Evolutionary conservation across 2,113 vertebrate species (phyloP).

Genomic region (Apteryx owenii): DNA sequence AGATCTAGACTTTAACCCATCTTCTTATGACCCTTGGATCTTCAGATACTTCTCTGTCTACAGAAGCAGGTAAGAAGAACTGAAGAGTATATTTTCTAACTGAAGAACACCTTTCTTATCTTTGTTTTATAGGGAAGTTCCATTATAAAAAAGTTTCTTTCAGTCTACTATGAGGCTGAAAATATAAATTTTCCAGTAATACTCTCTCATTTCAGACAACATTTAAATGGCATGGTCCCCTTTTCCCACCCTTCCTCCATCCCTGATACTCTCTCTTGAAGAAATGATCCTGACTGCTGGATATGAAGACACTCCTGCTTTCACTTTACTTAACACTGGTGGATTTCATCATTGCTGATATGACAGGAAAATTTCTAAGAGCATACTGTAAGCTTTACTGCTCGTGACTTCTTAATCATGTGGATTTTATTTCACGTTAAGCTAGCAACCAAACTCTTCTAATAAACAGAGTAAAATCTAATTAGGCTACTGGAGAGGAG

Average conservation of each 20-base stretch:
- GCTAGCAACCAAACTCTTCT: conserved; percentile 70
- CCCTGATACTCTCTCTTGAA: not conserved
- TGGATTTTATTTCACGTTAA: conserved; percentile 79
- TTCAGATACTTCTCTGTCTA: not conserved
- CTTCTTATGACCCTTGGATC: not conserved
- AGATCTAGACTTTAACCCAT: not conserved
- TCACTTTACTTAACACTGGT: conserved; percentile 4
- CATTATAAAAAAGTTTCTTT: not conserved
- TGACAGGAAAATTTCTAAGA: conserved; percentile 47
- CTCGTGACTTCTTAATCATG: conserved; percentile 50
- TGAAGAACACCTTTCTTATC: not conserved
- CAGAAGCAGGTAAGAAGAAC: not conserved
- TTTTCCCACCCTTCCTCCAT: not conserved
- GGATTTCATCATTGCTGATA: conserved; percentile 59
- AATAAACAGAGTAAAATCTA: conserved; percentile 78
- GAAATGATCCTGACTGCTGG: not conserved
- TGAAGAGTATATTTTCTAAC: not conserved
- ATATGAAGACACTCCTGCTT: conserved; percentile 49
- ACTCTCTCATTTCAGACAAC: not conserved
- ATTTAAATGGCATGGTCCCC: not conserved
- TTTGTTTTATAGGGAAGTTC: not conserved
- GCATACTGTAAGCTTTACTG: conserved; percentile 51
- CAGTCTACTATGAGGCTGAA: not conserved
- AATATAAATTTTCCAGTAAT: not conserved
- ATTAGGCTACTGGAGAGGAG: conserved; percentile 73